A percentile compares a stretch with the other conserved stretches of the same genome.
These are phyloP conservation scores for Oopsacas minuta DNA, from an alignment of 37 sponge, comb jelly and placozoan species.

Conservation along the genomic window DNA sequence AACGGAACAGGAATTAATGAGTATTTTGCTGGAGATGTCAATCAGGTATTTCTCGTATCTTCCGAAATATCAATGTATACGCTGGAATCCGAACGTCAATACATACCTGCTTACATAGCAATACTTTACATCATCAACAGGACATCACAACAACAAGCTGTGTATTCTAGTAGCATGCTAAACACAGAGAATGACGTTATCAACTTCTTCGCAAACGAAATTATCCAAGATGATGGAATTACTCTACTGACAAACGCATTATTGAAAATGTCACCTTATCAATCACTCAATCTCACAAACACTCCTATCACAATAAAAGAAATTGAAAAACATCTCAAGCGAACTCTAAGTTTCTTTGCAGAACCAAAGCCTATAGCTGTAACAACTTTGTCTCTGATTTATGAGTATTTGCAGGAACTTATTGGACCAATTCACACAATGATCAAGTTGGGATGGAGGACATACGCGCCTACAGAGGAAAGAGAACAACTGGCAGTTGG, in stretches of 20 bases:
- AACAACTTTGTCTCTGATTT: not conserved
- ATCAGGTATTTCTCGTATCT: not conserved
- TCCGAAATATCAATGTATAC: conserved; percentile 6
- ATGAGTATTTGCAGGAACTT: conserved; percentile 7
- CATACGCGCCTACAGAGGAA: not conserved
- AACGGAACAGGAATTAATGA: conserved; percentile 12
- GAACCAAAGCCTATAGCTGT: conserved; percentile 9
- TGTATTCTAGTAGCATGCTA: not conserved
- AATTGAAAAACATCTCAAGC: not conserved
- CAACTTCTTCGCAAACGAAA: conserved; percentile 6
- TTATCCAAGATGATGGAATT: not conserved
- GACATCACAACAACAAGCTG: conserved; percentile 3
- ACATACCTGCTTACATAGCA: conserved; percentile 2
- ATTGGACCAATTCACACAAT: not conserved
- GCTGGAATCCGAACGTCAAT: not conserved
- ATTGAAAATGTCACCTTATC: not conserved
- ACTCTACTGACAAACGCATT: not conserved
- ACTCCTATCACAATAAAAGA: not conserved
- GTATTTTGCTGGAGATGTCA: not conserved
- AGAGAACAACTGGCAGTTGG: not conserved
- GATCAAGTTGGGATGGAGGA: conserved; percentile 9
- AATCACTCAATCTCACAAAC: not conserved
- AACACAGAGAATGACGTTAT: conserved; percentile 15
- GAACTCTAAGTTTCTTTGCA: not conserved
- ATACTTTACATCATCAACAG: not conserved